Percentiles rank a stretch among this genome's conserved stretches.
These are phyloP conservation scores for Pipistrellus pygmaeus DNA, from an alignment of 2,797 vertebrate genomes.

Conservation along the genomic window DNA sequence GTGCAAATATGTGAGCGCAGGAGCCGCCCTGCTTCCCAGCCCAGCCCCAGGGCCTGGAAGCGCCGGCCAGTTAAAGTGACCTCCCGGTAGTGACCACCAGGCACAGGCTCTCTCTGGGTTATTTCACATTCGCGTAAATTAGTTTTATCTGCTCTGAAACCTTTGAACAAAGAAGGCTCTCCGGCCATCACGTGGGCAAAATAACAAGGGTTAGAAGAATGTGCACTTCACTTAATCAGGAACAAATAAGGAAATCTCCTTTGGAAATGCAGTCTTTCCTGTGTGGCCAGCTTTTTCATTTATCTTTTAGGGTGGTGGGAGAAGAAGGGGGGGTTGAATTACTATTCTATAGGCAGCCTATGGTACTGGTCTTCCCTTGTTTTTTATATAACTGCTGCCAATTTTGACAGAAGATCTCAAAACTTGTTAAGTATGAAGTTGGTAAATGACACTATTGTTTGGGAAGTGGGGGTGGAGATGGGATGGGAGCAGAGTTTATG, in stretches of 20 bases:
- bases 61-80: slow-evolving; percentile 83
- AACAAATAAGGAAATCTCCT: slow-evolving; percentile 87
- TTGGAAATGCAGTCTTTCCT: slow-evolving; percentile 84
- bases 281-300: slow-evolving; percentile 74
- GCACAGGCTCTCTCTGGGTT: slow-evolving; percentile 88
- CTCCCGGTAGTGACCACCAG: slow-evolving; percentile 85
- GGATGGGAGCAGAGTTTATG: slow-evolving; percentile 78
- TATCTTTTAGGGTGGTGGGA: slow-evolving; percentile 73
- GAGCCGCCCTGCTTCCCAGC: slow-evolving; percentile 89
- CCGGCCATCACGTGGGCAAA: slow-evolving; percentile 87
- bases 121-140: slow-evolving; percentile 89
- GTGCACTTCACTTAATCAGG: slow-evolving; percentile 84
- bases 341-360: slow-evolving; percentile 72
- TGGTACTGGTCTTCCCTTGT: slow-evolving; percentile 69
- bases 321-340: slow-evolving; percentile 72
- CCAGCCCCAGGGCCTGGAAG: slow-evolving; percentile 86
- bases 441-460: slow-evolving; percentile 98
- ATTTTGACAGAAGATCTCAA: slow-evolving; percentile 87
- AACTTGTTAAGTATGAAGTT: slow-evolving; percentile 91
- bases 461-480: slow-evolving; percentile 87
- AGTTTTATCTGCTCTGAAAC: slow-evolving; percentile 88
- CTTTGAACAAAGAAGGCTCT: slow-evolving; percentile 88
- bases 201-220: slow-evolving; percentile 87
- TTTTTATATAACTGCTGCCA: slow-evolving; percentile 85
- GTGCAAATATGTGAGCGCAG: slow-evolving; percentile 94